These are phyloP conservation scores for Argyra leucocephala DNA, from an alignment of 2,888 invertebrate genomes.

Conservation along the genomic window DNA sequence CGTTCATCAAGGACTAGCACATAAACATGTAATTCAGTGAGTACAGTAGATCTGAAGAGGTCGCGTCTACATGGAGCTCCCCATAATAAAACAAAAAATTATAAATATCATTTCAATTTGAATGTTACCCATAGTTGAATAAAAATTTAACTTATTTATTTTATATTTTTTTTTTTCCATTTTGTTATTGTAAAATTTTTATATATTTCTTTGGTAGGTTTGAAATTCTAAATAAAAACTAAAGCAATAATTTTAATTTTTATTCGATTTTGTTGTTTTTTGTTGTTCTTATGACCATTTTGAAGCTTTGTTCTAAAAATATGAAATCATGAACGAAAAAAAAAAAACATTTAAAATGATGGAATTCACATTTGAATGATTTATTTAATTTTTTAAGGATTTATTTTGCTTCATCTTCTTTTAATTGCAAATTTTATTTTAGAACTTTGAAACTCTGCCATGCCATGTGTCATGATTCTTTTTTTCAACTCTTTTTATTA, in stretches of 20 bases:
- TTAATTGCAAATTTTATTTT: background rate
- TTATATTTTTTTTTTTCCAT: background rate
- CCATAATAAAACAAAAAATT: too few relatives aligned
- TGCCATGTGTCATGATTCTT: too few relatives aligned
- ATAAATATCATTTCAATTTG: too few relatives aligned
- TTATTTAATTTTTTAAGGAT: background rate
- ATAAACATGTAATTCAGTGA: too few relatives aligned
- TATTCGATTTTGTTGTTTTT: background rate
- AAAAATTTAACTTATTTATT: background rate
- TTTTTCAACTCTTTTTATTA: too few relatives aligned
- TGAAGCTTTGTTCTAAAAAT: background rate
- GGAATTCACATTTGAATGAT: constrained; percentile 3
- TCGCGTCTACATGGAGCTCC: too few relatives aligned
- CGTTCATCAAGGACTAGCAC: too few relatives aligned
- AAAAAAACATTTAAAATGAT: background rate
- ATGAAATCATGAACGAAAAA: background rate
- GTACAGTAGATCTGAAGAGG: too few relatives aligned
- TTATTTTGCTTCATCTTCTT: background rate
- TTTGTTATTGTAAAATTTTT: background rate
- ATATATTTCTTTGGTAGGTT: background rate
- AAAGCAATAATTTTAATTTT: background rate
- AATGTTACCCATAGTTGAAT: too few relatives aligned
- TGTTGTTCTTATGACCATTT: background rate
- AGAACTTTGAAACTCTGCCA: too few relatives aligned
- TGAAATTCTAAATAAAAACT: background rate